Conservation (phyloP, 2,113 vertebrate species). For the Meleagris gallopavo region DNA sequence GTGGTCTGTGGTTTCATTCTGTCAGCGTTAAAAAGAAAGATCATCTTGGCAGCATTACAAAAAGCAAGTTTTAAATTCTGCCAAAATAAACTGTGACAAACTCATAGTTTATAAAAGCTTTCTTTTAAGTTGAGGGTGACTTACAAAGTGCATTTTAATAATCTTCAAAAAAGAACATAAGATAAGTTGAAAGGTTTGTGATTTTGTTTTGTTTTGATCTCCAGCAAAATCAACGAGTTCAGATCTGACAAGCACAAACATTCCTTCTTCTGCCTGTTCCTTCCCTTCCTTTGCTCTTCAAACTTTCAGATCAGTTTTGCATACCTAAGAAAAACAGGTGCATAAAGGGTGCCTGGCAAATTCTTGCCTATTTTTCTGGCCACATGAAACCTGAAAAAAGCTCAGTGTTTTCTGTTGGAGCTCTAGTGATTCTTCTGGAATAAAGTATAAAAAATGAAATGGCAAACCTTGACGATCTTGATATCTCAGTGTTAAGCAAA, state of each 20-base stretch:
- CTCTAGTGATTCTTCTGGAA: not conserved
- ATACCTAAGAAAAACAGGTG: not conserved
- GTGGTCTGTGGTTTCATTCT: conserved; percentile 62
- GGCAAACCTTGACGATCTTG: not conserved
- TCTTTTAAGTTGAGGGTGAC: conserved; percentile 38
- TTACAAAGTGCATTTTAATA: not conserved
- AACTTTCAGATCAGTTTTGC: not conserved
- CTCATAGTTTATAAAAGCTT: conserved; percentile 1
- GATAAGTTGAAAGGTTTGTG: not conserved
- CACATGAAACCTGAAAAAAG: not conserved
- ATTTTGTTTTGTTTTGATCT: not conserved
- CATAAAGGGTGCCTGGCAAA: not conserved
- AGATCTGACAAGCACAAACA: not conserved
- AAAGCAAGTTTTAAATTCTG: not conserved
- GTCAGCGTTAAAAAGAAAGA: conserved; percentile 39
- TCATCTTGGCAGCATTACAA: conserved; percentile 33
- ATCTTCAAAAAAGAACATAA: not conserved
- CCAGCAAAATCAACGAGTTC: not conserved
- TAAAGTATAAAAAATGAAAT: not conserved
- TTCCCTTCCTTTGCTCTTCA: not conserved
- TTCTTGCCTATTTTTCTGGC: not conserved
- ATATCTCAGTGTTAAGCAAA: conserved; percentile 23
- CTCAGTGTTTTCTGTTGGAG: not conserved
- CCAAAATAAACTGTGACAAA: conserved; percentile 52
- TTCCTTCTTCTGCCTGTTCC: not conserved